These are phyloP conservation scores for Serripes groenlandicus DNA, from an alignment of 2,888 invertebrate genomes.

Conservation along the genomic window DNA sequence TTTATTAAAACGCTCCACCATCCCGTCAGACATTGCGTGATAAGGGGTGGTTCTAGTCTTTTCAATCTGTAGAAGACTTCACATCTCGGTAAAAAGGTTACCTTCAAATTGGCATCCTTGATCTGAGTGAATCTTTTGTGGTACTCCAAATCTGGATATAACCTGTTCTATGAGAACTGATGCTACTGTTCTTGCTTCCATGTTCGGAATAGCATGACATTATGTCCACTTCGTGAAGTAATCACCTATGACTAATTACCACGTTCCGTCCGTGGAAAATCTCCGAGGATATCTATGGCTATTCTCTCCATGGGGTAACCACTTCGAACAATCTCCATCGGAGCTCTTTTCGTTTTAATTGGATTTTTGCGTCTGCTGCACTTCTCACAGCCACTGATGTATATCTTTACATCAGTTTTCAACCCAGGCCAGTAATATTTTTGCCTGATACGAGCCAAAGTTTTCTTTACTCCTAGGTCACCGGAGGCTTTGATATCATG, in stretches of 20 bases:
- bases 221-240: slow-evolving; percentile 9
- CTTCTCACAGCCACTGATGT: slow-evolving; percentile 4
- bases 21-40: slow-evolving; percentile 23
- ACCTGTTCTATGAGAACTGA: neutral
- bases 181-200: neutral
- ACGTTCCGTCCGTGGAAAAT: neutral
- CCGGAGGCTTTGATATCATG: slow-evolving; percentile 10
- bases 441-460: neutral
- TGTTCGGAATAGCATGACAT: neutral
- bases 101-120: slow-evolving; percentile 25
- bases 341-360: slow-evolving; percentile 23
- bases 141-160: neutral
- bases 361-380: slow-evolving; percentile 31
- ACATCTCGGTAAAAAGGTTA: slow-evolving; percentile 25
- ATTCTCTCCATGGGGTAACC: slow-evolving; percentile 49
- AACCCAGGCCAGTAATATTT: slow-evolving; percentile 14
- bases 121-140: neutral
- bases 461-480: slow-evolving; percentile 17
- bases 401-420: neutral
- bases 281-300: neutral
- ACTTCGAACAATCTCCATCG: slow-evolving; percentile 12
- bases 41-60: slow-evolving; percentile 48
- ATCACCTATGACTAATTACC: slow-evolving; percentile 14
- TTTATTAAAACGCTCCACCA: neutral
- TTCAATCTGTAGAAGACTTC: slow-evolving; percentile 28